Percentiles rank a stretch among this genome's conserved stretches.
Evolutionary conservation across 1,140 invertebrate genomes (phyloP).

Genomic region (Liolophura sinensis): DNA sequence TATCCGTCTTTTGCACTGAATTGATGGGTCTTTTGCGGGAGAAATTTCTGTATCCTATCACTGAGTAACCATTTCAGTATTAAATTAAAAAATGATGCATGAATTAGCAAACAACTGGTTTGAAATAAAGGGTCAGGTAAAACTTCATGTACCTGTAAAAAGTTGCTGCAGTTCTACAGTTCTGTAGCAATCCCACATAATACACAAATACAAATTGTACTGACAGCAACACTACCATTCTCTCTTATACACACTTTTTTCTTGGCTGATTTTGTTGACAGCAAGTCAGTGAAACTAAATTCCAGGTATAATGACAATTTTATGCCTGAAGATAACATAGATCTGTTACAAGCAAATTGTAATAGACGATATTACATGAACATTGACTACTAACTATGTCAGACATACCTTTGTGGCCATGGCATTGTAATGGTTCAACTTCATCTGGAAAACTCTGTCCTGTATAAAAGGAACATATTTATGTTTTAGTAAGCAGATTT

Average conservation of each 20-base stretch:
- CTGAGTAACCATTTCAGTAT: too few species aligned
- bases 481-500: neutral
- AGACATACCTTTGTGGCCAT: conserved; percentile 45
- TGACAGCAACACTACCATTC: neutral
- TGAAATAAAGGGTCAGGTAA: too few species aligned
- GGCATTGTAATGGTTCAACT: conserved; percentile 50
- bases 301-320: neutral
- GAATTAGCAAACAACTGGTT: too few species aligned
- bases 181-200: neutral
- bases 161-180: neutral
- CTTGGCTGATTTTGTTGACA: neutral
- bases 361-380: neutral
- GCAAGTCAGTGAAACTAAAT: neutral
- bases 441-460: conserved; percentile 53
- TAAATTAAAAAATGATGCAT: too few species aligned
- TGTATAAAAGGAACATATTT: conserved; percentile 31
- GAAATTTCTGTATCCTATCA: too few species aligned
- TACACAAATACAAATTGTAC: neutral
- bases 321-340: neutral
- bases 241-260: too few species aligned
- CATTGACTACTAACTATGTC: neutral
- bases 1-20: too few species aligned
- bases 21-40: too few species aligned
- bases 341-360: conserved; percentile 1
- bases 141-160: neutral